Base-by-base conservation (phyloP, 2,113 vertebrate species). In the Brachypteracias leptosomus region DNA sequence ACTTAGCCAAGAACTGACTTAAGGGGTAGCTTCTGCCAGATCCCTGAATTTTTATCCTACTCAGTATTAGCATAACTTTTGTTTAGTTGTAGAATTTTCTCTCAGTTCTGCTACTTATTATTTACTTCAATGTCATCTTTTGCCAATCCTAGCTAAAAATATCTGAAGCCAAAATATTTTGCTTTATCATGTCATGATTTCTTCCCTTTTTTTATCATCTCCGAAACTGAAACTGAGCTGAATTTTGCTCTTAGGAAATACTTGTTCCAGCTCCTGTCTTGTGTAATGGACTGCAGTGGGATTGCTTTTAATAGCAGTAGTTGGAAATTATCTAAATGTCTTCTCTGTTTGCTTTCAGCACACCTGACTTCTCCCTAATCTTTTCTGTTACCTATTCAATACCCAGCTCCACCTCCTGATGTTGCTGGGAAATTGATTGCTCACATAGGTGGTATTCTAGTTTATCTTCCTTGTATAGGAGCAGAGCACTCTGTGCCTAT, bases 141-240 rank as follows among this genome's bases (percentile, higher is more conserved):
- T 95, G 86, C 82, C 76, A 95, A 89, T 72, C 26, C 18, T n/a
- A 72, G 61, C 79, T 95, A 94, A 90, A 97, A 93, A 90, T 93
- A 88, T 24, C 59, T 38, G 28, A 72, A 95, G 57, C 65, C 81
- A 81, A 93, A 95, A 87, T 94, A 88, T 94, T 97, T 92, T 93
- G 52, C 65, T 78, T 87, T 89, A 57, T 93, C 62, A 92, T 72
- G 63, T 90, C 93, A 84, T 66, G 67, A 76, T 84, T 29, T 65
- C 16, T 58, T 40, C 28, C 4, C 20, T 21, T 52, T 59, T 25
- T 62, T 61, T 14, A 16, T 51, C 21, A n/a, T n/a, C n/a, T n/a
- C n/a, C n/a, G n/a, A n/a, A n/a, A n/a, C n/a, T n/a, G n/a, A n/a
- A n/a, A n/a, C 52, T 3, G 16, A 92, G 65, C 55, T 86, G 57